Evolutionary conservation across 2,113 vertebrate genomes (phyloP).

Genomic region (Cyanoliseus patagonus): DNA sequence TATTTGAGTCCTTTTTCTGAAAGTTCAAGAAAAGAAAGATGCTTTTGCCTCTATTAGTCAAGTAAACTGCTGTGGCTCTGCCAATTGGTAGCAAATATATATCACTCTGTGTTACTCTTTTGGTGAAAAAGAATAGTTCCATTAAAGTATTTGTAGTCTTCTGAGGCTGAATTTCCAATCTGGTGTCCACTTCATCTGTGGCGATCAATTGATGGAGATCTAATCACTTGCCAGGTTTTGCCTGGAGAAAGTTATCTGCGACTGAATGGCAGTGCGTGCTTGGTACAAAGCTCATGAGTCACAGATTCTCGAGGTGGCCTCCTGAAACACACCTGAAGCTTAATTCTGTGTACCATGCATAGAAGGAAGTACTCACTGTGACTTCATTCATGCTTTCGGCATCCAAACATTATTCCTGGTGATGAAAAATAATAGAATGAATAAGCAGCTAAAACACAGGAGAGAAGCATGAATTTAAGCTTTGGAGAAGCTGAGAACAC

Average conservation of each 20-base stretch:
- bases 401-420: neutral
- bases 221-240: neutral
- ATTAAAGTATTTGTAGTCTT: neutral
- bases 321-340: neutral
- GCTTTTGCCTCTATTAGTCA: neutral
- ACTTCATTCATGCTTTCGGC: slow-evolving; percentile 34
- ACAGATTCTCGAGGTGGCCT: neutral
- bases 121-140: neutral
- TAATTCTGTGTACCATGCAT: neutral
- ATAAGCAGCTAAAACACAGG: neutral
- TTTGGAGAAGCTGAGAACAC: slow-evolving; percentile 9
- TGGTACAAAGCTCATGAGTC: neutral
- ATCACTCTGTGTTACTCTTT: neutral
- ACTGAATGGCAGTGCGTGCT: neutral
- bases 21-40: neutral
- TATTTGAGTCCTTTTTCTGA: neutral
- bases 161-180: neutral
- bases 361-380: slow-evolving; percentile 13
- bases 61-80: neutral
- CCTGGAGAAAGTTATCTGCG: neutral
- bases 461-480: neutral
- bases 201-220: neutral
- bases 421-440: slow-evolving; percentile 22
- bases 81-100: neutral
- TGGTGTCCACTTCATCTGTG: neutral